Conservation (phyloP, 1,140 invertebrate species). For the Dendrolimus kikuchii region DNA sequence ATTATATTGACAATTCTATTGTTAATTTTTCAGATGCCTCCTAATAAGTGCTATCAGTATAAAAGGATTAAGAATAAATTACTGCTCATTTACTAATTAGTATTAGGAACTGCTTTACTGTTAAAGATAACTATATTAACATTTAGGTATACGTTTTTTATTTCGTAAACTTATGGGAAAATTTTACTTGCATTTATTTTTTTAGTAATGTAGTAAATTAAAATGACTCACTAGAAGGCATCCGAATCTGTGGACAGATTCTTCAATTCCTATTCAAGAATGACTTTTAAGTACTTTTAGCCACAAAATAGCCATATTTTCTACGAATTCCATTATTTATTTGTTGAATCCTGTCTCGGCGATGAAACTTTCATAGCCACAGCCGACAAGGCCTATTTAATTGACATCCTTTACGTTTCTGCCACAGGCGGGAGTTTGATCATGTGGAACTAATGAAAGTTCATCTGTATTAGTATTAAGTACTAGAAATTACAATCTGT, state of each 20-base stretch:
- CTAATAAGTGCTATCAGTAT: slow-evolving; percentile 26
- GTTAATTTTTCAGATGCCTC: slow-evolving; percentile 22
- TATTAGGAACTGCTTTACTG: slow-evolving; percentile 55
- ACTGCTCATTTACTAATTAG: slow-evolving; percentile 36
- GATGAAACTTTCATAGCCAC: slow-evolving; percentile 37
- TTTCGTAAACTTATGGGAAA: too few species aligned
- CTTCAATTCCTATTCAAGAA: slow-evolving; percentile 48
- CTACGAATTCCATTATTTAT: slow-evolving; percentile 44
- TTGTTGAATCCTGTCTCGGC: slow-evolving; percentile 19
- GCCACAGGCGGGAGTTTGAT: slow-evolving; percentile 18
- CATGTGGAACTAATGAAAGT: slow-evolving; percentile 51
- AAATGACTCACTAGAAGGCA: slow-evolving; percentile 28
- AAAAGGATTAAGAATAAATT: slow-evolving; percentile 50
- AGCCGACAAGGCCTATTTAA: slow-evolving; percentile 57
- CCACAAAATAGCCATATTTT: slow-evolving; percentile 25
- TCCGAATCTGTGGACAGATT: slow-evolving; percentile 34
- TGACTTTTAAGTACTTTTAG: slow-evolving; percentile 37
- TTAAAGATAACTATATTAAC: background rate
- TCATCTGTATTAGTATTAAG: slow-evolving; percentile 49
- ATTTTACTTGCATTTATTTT: slow-evolving; percentile 5
- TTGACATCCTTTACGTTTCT: slow-evolving; percentile 50
- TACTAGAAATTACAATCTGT: slow-evolving; percentile 40
- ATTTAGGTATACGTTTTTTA: slow-evolving; percentile 1
- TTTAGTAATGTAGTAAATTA: slow-evolving; percentile 21
- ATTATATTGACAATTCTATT: slow-evolving; percentile 2